A percentile compares a stretch with the other conserved stretches of the same genome.
These are phyloP conservation scores for Adelognathus sp. DNA, from an alignment of 2,888 invertebrate genomes.

Conservation along the genomic window DNA sequence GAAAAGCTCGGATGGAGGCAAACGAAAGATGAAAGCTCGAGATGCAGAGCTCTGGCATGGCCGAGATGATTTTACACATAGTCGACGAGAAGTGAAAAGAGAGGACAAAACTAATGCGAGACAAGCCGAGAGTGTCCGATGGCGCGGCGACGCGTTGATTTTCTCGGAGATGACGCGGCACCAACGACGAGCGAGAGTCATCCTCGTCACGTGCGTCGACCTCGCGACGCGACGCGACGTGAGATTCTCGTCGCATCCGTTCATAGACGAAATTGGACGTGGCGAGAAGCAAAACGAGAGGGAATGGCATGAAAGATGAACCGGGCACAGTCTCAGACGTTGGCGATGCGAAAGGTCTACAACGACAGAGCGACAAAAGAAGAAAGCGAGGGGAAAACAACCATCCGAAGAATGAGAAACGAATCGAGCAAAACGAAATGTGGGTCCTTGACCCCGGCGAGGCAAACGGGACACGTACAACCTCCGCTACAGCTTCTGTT, in stretches of 20 bases:
- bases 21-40: slow-evolving; percentile 22
- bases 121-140: background rate
- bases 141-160: slow-evolving; percentile 10
- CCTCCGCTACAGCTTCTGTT: too few relatives aligned
- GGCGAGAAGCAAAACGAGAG: slow-evolving; percentile 28
- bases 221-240: slow-evolving; percentile 30
- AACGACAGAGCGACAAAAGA: background rate
- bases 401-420: slow-evolving; percentile 2
- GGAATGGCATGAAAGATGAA: slow-evolving; percentile 43
- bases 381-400: too few relatives aligned
- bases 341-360: slow-evolving; percentile 26
- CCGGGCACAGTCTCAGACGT: slow-evolving; percentile 25
- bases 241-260: slow-evolving; percentile 53
- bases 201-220: slow-evolving; percentile 51
- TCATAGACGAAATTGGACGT: slow-evolving; percentile 59
- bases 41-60: background rate
- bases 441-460: too few relatives aligned
- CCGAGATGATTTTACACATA: slow-evolving; percentile 30
- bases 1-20: background rate
- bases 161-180: slow-evolving; percentile 31
- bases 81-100: background rate
- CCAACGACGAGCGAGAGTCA: slow-evolving; percentile 17
- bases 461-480: too few relatives aligned
- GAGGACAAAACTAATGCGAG: background rate
- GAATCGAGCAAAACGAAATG: too few relatives aligned